Evolutionary conservation across 2,113 vertebrate species (phyloP), one percentile per base, ranked within the genome.

Genomic region (Phyllostomus discolor): DNA sequence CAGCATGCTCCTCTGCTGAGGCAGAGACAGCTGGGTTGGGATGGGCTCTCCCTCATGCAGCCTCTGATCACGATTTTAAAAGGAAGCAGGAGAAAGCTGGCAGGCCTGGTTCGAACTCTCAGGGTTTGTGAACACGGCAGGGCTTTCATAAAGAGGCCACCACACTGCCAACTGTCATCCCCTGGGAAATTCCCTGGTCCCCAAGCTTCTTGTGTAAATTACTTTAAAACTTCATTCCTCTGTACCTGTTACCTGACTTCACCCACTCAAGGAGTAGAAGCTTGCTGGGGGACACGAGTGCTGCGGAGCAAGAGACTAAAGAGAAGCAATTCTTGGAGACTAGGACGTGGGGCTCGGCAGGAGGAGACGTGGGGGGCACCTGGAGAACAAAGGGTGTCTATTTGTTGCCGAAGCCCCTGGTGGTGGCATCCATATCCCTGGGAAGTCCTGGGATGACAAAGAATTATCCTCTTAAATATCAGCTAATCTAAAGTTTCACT

Each of bases 161-260:
- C 31, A 7, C 2, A 6, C 22, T 59, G 26, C 57, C 24, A 4
- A 9, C 54, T 50, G 79, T 41, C 26, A 59, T 35, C 28, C 22
- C 33, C 76, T 82, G 52, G 50, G 35, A 69, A 86, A 67, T 28
- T 52, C 80, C 38, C 5, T 4, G 52, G 41, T 38, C 64, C 54
- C 50, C 52, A 59, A 52, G 43, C 52, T 78, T 46, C 66, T 72
- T 57, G 10, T 43, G 19, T 91, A 43, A 59, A n/a, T 93, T 10
- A 78, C 38, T 94, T 95, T 72, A 69, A 81, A 92, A 82, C 67
- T 72, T 78, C 35, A 35, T 78, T 80, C 33, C 73, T 78, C 81
- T 64, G 33, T 43, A 52, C 10, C 52, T 43, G 38, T 70, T 62
- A 26, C 7, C 31, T 46, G 26, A 59, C 59, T 59, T 66, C 67